These are phyloP conservation scores for Aselliscus stoliczkanus DNA, from an alignment of 2,797 vertebrate genomes.

Conservation along the genomic window DNA sequence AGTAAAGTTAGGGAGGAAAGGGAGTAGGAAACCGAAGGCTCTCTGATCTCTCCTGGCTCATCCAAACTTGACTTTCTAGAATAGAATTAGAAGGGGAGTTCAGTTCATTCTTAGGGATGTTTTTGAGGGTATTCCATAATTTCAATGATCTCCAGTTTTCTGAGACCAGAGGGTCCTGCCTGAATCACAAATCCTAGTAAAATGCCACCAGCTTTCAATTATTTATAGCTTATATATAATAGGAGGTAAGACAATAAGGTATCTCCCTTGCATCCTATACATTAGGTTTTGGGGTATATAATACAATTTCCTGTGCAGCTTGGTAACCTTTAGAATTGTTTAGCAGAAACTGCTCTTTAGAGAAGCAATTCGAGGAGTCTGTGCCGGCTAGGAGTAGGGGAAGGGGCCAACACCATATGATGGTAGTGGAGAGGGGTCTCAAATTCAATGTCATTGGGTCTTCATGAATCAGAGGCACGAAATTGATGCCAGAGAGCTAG, in stretches of 20 bases:
- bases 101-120: neutral
- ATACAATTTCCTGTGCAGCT: neutral
- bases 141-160: neutral
- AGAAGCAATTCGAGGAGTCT: neutral
- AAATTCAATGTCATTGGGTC: neutral
- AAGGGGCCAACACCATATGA: neutral
- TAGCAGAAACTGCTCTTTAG: constrained; percentile 8
- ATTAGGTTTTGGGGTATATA: neutral
- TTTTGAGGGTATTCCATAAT: constrained; percentile 19
- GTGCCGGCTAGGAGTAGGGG: neutral
- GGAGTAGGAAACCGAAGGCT: neutral
- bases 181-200: neutral
- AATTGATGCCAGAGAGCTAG: constrained; percentile 17
- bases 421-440: neutral
- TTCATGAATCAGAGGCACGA: neutral
- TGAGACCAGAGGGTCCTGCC: neutral
- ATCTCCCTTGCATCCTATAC: neutral
- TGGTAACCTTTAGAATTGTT: neutral
- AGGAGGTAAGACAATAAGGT: neutral
- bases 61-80: neutral
- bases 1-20: neutral
- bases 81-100: neutral
- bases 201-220: neutral
- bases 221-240: neutral
- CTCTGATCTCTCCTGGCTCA: neutral